phyloP scores from a whole-genome alignment of 1,140 invertebrate genomes.

The Riptortus pedestris region DNA sequence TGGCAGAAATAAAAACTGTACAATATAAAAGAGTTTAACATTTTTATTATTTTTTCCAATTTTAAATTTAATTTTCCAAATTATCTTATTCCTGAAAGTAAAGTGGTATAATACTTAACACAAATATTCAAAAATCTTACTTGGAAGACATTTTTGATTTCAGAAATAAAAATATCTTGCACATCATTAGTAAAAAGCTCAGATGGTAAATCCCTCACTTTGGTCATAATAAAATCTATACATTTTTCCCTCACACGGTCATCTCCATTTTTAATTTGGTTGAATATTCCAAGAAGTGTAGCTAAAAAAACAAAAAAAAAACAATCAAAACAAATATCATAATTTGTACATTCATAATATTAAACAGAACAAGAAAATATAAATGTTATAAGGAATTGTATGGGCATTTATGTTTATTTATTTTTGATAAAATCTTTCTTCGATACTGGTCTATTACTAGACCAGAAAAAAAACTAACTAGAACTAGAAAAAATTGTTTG shows the following conservation, averaged over 20 bases:
- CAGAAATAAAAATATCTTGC: conserved; percentile 72
- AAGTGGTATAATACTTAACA: too few species aligned
- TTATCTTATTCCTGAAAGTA: too few species aligned
- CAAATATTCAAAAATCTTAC: conserved; percentile 38
- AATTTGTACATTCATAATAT: background rate
- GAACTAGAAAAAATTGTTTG: too few species aligned
- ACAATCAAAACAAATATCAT: too few species aligned
- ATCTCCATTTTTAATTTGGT: conserved; percentile 69
- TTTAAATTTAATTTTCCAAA: too few species aligned
- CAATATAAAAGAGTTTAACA: too few species aligned
- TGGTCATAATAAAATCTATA: conserved; percentile 75
- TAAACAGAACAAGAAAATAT: background rate
- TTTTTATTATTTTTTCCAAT: too few species aligned
- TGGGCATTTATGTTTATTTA: background rate
- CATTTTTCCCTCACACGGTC: conserved; percentile 73
- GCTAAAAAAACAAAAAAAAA: conserved; percentile 40
- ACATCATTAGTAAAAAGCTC: conserved; percentile 55
- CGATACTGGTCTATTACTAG: too few species aligned
- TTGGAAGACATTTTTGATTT: conserved; percentile 78
- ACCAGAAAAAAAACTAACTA: too few species aligned
- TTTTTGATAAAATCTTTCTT: background rate
- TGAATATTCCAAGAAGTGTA: conserved; percentile 73
- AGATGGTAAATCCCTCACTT: conserved; percentile 53
- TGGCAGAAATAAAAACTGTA: too few species aligned
- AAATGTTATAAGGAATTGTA: conserved; percentile 4